Base-by-base conservation (phyloP, 2,888 invertebrate genomes). In the Hydropsyche betteni region DNA sequence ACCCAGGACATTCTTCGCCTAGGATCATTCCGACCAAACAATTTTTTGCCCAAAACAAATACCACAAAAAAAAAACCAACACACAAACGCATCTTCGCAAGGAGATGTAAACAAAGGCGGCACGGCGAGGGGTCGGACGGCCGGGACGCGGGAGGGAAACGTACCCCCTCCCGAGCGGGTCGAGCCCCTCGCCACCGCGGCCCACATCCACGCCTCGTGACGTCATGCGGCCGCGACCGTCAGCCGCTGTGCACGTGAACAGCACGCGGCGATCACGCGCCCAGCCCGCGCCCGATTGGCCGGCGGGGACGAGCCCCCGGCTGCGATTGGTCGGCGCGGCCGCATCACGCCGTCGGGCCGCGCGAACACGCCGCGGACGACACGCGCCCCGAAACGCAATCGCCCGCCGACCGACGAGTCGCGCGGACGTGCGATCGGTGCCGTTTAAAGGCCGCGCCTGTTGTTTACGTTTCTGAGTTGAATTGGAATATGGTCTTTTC, bases 161-260 rank as follows among this genome's bases (percentile, higher is more conserved):
- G 24, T 24, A 24, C 24, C 24, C 87, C 85, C 61, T 61, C 33
- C 61, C 24, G 1, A 4, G 24, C 24, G 61, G 34, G 71, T 10
- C 16, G 69, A 33, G 55, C 10, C 14, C 33, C 12, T 34, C 69
- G 69, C 82, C 53, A 80, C 44, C 81, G 84, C 83, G 84, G 88
- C 84, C 83, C 58, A 55, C 58, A 58, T 16, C 14, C 36, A 10
- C 7, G n/a, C 81, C 80, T 80, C 80, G 81, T 88, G 88, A 89
- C 89, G 88, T 88, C 87, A 88, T 83, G 85, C 80, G 74, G 77
- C 75, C 84, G 87, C 87, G 84, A 85, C 84, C 85, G 90, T 90
- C 93, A 93, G 90, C 88, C 91, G 85, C 85, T 85, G 91, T 89
- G 89, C 94, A 95, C 94, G 94, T 94, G 94, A 93, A 93, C 90